phyloP scores from a whole-genome alignment of 2,888 invertebrate genomes.

The Epiperipatus broadwayi region DNA sequence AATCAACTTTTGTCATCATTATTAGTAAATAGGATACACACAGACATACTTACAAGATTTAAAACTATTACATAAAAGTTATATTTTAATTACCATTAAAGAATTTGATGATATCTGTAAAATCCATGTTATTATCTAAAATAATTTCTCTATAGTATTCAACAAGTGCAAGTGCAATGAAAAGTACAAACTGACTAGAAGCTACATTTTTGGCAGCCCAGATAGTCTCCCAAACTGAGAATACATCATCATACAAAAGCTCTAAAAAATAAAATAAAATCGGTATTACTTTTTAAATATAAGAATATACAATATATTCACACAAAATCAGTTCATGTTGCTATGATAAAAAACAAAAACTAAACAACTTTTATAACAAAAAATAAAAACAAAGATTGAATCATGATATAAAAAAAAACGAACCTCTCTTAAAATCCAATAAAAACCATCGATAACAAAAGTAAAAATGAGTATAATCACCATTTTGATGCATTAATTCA shows the following conservation, averaged over 20 bases:
- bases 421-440: constrained; percentile 72
- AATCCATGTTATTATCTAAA: constrained; percentile 86
- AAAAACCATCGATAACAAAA: constrained; percentile 96
- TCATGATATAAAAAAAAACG: too few relatives aligned
- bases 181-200: constrained; percentile 73
- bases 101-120: constrained; percentile 92
- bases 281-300: constrained; percentile 12
- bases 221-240: constrained; percentile 79
- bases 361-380: not conserved
- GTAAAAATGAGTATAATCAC: constrained; percentile 90
- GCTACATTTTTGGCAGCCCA: constrained; percentile 79
- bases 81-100: constrained; percentile 63
- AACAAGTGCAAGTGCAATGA: constrained; percentile 71
- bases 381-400: not conserved
- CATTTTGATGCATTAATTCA: constrained; percentile 80
- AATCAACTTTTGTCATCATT: too few relatives aligned
- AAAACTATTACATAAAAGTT: not conserved
- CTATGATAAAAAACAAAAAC: not conserved
- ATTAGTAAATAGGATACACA: too few relatives aligned
- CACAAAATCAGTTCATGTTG: constrained; percentile 8
- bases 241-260: constrained; percentile 74
- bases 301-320: constrained; percentile 6
- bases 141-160: constrained; percentile 87
- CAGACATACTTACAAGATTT: too few relatives aligned
- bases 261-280: constrained; percentile 41